phyloP scores from a whole-genome alignment of 2,113 vertebrate genomes.

The Nothocercus julius region DNA sequence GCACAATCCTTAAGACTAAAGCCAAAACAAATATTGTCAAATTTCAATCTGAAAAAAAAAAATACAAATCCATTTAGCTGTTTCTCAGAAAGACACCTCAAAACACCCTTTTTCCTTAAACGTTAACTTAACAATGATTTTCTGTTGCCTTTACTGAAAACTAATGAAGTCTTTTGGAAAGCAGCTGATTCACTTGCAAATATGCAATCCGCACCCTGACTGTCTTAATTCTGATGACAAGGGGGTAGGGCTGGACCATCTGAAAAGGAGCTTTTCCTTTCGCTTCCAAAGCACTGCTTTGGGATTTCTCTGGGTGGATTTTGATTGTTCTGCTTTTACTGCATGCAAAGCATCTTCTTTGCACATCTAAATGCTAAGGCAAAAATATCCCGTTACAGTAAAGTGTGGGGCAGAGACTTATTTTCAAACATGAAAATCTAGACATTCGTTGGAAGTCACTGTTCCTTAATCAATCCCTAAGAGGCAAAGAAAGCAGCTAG shows the following conservation, averaged over 20 bases:
- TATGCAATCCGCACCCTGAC: slow-evolving; percentile 31
- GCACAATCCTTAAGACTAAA: background rate
- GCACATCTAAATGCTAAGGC: slow-evolving; percentile 62
- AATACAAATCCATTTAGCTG: background rate
- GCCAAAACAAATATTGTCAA: slow-evolving; percentile 12
- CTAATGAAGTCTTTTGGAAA: slow-evolving; percentile 36
- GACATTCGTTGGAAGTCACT: slow-evolving; percentile 59
- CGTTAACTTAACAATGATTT: background rate
- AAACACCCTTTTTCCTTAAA: background rate
- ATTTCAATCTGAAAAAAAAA: slow-evolving; percentile 32
- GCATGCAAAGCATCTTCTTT: slow-evolving; percentile 62
- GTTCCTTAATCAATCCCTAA: slow-evolving; percentile 36
- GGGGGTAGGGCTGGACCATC: slow-evolving; percentile 18
- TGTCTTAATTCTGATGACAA: slow-evolving; percentile 62
- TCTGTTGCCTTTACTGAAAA: slow-evolving; percentile 8
- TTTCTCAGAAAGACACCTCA: background rate
- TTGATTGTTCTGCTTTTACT: slow-evolving; percentile 61
- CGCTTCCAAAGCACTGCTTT: slow-evolving; percentile 50
- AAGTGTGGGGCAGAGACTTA: slow-evolving; percentile 38
- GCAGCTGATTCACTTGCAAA: slow-evolving; percentile 68
- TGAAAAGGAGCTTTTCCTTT: slow-evolving; percentile 62
- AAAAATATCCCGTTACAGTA: slow-evolving; percentile 39
- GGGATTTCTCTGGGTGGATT: slow-evolving; percentile 64
- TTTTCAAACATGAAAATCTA: slow-evolving; percentile 57
- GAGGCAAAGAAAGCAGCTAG: slow-evolving; percentile 59